Evolutionary conservation across 2,888 invertebrate species (phyloP), one percentile per base, ranked within the genome.

Genomic region (Drosophila mettleri): DNA sequence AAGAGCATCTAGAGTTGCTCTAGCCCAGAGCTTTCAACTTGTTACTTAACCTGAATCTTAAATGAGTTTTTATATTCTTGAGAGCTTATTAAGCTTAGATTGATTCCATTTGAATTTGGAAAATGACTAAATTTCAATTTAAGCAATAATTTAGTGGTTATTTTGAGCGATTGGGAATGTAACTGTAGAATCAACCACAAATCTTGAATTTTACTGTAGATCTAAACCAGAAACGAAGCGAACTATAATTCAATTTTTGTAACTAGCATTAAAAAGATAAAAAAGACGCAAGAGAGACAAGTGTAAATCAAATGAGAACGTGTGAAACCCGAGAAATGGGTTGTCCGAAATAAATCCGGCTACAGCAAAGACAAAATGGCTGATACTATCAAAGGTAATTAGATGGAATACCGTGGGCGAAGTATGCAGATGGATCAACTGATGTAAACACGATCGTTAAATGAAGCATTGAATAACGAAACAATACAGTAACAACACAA

Each of bases 371-470:
- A 39, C 36, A 54, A 74, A 62, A 64, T 69, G 57, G 43, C 58
- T 43, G 63, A 63, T 57, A 63, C 16, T 53, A 80, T 71, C 57
- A 12, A 34, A 73, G 60, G 68, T 78, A 75, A 75, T 74, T 73
- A 69, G 68, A 73, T 41, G 46, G 51, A 63, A 70, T 58, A 57
- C 77, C 58, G 88, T 87, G 70, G 82, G 88, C 83, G 83, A 76
- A 54, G 20, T 64, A 34, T 63, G 41, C 69, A 65, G 77, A 69
- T 86, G 63, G 66, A 45, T 65, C 65, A 57, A 61, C 73, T 18
- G 83, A 83, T 83, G 86, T 83, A 88, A 83, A 86, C 83, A 79
- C 77, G 88, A 88, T 83, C 80, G 64, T 88, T 78, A 86, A 83
- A 82, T 59, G 46, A 77, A 86, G 53, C 69, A 74, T 72, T 83